A percentile compares a stretch with the other conserved stretches of the same genome.
Evolutionary conservation across 1,140 invertebrate genomes (phyloP).

Genomic region (Drosophila eugracilis): DNA sequence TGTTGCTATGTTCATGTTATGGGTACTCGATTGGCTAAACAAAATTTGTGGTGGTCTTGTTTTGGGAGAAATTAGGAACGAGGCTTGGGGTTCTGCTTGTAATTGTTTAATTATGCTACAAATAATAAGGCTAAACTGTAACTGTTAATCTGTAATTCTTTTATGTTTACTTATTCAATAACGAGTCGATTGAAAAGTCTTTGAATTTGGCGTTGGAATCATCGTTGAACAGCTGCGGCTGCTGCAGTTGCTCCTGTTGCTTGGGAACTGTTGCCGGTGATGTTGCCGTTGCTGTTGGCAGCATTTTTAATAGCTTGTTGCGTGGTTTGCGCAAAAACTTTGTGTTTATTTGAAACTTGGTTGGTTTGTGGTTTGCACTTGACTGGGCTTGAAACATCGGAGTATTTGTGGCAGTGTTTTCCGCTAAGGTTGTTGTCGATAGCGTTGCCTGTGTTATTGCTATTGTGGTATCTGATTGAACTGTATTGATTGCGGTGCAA

Average conservation of each 20-base stretch:
- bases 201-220: conserved; percentile 84
- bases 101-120: conserved; percentile 65
- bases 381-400: conserved; percentile 14
- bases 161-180: conserved; percentile 76
- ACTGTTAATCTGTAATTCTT: conserved; percentile 29
- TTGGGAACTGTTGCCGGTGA: conserved; percentile 5
- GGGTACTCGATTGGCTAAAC: conserved; percentile 67
- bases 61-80: conserved; percentile 62
- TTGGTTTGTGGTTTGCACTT: conserved; percentile 43
- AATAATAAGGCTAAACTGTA: conserved; percentile 53
- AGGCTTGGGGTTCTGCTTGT: conserved; percentile 48
- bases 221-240: conserved; percentile 58
- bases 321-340: conserved; percentile 82
- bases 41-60: conserved; percentile 32
- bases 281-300: conserved; percentile 35
- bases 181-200: conserved; percentile 84
- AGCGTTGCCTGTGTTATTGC: conserved; percentile 1
- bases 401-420: conserved; percentile 9
- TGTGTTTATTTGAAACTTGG: conserved; percentile 82
- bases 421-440: conserved; percentile 5
- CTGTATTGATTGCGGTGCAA: conserved; percentile 24
- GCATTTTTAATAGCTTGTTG: conserved; percentile 74
- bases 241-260: conserved; percentile 25
- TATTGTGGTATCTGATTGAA: not conserved
- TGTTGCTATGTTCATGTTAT: conserved; percentile 48